These are phyloP conservation scores for Boloria euphrosyne DNA, from an alignment of 2,888 invertebrate genomes.

Conservation along the genomic window DNA sequence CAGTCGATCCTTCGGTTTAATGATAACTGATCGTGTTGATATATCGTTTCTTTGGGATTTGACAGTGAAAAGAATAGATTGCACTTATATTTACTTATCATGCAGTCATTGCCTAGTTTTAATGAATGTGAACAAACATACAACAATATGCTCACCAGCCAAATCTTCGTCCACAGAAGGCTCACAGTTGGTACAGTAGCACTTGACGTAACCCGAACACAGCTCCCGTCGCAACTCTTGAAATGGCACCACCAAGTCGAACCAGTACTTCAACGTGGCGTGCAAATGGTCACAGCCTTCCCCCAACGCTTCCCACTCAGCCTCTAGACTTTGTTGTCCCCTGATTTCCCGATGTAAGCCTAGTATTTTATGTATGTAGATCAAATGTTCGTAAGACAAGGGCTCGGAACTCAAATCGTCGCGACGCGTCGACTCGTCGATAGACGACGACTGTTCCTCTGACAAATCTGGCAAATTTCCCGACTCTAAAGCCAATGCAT, in stretches of 20 bases:
- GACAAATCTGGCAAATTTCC: slow-evolving; percentile 69
- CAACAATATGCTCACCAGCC: slow-evolving; percentile 56
- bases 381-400: slow-evolving; percentile 59
- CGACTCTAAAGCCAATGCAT: slow-evolving; percentile 64
- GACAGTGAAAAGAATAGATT: too few species aligned
- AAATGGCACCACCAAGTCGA: slow-evolving; percentile 60
- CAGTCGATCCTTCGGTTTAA: too few species aligned
- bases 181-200: slow-evolving; percentile 64
- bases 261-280: slow-evolving; percentile 69
- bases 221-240: slow-evolving; percentile 65
- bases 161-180: slow-evolving; percentile 56
- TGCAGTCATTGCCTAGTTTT: too few species aligned
- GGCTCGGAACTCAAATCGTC: slow-evolving; percentile 62
- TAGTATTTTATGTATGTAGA: slow-evolving; percentile 62
- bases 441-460: slow-evolving; percentile 68
- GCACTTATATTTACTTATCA: too few species aligned
- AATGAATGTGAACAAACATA: neutral
- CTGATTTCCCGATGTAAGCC: slow-evolving; percentile 56
- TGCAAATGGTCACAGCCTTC: slow-evolving; percentile 69
- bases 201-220: slow-evolving; percentile 67
- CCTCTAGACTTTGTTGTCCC: slow-evolving; percentile 57
- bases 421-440: slow-evolving; percentile 67
- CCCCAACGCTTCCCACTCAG: slow-evolving; percentile 62
- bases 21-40: too few species aligned
- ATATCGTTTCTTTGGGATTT: too few species aligned